These are phyloP conservation scores for Globicephala melas DNA, from an alignment of 2,113 vertebrate species.

Conservation along the genomic window DNA sequence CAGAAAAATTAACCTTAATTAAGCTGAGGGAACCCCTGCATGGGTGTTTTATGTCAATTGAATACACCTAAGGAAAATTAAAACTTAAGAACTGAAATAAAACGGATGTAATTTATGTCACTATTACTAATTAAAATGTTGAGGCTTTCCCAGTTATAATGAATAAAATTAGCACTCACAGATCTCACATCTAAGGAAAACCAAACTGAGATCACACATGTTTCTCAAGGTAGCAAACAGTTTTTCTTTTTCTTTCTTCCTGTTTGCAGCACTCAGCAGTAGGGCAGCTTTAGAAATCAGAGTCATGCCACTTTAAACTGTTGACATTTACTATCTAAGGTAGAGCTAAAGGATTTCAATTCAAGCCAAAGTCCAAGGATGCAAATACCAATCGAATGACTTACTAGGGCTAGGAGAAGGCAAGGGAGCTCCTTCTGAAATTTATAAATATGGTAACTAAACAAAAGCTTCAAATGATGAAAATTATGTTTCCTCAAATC, in stretches of 20 bases:
- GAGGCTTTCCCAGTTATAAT: neutral
- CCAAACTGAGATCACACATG: neutral
- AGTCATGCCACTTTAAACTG: constrained; percentile 5
- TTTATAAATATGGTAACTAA: neutral
- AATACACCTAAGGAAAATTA: neutral
- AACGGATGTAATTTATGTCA: neutral
- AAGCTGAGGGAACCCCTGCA: neutral
- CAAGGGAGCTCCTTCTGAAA: neutral
- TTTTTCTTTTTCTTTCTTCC: constrained; percentile 1
- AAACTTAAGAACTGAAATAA: neutral
- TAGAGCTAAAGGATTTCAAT: constrained; percentile 39
- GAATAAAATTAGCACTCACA: constrained; percentile 7
- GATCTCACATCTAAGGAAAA: neutral
- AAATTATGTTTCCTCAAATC: neutral
- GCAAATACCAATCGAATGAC: neutral
- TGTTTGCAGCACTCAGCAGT: neutral
- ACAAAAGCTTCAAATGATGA: constrained; percentile 13
- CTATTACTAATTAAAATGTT: neutral
- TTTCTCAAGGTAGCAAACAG: neutral
- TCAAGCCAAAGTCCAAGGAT: constrained; percentile 16
- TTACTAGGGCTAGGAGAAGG: neutral
- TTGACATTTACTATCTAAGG: constrained; percentile 10
- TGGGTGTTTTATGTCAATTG: neutral
- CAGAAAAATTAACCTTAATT: neutral
- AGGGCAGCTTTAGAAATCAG: constrained; percentile 26